A percentile compares a stretch with the other conserved stretches of the same genome.
These are phyloP conservation scores for Sinelater perroti DNA, from an alignment of 2,888 invertebrate genomes.

Conservation along the genomic window DNA sequence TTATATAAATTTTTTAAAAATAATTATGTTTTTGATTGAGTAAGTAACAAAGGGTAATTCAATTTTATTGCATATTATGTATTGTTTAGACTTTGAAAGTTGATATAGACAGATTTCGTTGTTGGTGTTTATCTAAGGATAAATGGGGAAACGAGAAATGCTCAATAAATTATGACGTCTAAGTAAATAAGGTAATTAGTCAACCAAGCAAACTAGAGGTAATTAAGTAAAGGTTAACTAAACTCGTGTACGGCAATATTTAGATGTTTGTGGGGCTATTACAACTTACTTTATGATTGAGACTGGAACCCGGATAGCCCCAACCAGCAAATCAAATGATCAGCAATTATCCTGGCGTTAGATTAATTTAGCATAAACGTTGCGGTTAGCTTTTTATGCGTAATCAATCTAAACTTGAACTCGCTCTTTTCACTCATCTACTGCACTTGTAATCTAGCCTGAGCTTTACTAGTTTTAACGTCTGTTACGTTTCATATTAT, in stretches of 20 bases:
- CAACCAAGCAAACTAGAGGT: constrained; percentile 26
- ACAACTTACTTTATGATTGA: constrained; percentile 29
- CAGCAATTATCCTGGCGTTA: too few species aligned
- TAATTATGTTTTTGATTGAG: too few species aligned
- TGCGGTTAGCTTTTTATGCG: background rate
- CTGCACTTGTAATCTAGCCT: background rate
- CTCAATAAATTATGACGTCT: constrained; percentile 15
- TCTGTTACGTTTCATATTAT: background rate
- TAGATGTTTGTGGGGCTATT: constrained; percentile 29
- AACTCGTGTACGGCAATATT: constrained; percentile 28
- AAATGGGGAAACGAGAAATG: too few species aligned
- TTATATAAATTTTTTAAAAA: too few species aligned
- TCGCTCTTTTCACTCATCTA: background rate
- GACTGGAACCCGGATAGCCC: constrained; percentile 26
- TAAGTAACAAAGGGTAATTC: too few species aligned
- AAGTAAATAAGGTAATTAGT: constrained; percentile 23
- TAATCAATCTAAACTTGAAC: background rate
- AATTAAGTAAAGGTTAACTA: constrained; percentile 30
- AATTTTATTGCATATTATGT: too few species aligned
- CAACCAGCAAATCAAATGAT: constrained; percentile 23
- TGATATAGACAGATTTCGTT: too few species aligned
- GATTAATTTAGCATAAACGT: too few species aligned
- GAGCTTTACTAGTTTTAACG: background rate
- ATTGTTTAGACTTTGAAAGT: too few species aligned
- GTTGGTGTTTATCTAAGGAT: too few species aligned